Percentiles rank a stretch among this genome's conserved stretches.
phyloP scores from a whole-genome alignment of 2,888 invertebrate genomes.

The Hemithea aestivaria region DNA sequence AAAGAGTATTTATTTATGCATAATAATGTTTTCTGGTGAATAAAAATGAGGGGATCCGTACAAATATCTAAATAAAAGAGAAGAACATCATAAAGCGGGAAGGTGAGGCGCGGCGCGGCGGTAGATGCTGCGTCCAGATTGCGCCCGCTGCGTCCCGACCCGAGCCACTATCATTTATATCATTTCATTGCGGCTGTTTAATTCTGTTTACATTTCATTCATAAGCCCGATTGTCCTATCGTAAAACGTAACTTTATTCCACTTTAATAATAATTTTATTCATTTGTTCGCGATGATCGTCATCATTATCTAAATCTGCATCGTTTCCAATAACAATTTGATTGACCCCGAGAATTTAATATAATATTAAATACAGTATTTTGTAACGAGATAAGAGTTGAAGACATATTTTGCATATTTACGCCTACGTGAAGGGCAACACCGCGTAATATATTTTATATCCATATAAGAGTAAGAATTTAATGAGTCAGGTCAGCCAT shows the following conservation, averaged over 20 bases:
- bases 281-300: conserved; percentile 17
- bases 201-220: conserved; percentile 76
- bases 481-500: conserved; percentile 45
- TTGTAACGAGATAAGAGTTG: conserved; percentile 19
- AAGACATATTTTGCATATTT: conserved; percentile 20
- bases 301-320: conserved; percentile 14
- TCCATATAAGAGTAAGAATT: conserved; percentile 32
- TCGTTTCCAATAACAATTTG: conserved; percentile 6
- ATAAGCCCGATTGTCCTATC: conserved; percentile 58
- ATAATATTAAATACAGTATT: too few species aligned
- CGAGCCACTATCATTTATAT: conserved; percentile 66
- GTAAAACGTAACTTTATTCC: conserved; percentile 49
- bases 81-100: conserved; percentile 61
- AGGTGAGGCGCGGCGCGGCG: conserved; percentile 36
- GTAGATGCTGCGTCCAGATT: conserved; percentile 71
- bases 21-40: conserved; percentile 70
- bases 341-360: conserved; percentile 9
- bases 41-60: conserved; percentile 71
- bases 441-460: conserved; percentile 28
- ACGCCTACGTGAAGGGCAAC: conserved; percentile 20
- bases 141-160: conserved; percentile 41
- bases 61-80: conserved; percentile 75
- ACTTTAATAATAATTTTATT: conserved; percentile 37
- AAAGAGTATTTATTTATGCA: conserved; percentile 71
- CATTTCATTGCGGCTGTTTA: conserved; percentile 73